phyloP scores from a whole-genome alignment of 1,140 invertebrate genomes.

The Streblospio benedicti region DNA sequence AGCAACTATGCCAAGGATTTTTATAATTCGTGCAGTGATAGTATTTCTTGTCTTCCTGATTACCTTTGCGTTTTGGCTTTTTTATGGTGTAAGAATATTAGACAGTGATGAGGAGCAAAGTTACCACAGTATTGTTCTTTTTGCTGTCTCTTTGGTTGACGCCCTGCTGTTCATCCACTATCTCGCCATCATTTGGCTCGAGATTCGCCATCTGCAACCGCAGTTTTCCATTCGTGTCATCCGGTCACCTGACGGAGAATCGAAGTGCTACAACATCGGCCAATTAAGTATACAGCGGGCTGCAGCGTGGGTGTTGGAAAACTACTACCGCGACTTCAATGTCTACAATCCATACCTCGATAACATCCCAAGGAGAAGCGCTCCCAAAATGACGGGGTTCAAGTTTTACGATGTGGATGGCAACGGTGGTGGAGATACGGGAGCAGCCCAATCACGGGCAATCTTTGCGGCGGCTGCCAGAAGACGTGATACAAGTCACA shows the following conservation, averaged over 20 bases:
- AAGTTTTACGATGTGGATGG: slow-evolving; percentile 96
- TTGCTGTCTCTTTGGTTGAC: slow-evolving; percentile 81
- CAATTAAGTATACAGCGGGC: slow-evolving; percentile 89
- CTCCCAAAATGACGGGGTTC: slow-evolving; percentile 56
- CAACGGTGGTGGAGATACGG: slow-evolving; percentile 39
- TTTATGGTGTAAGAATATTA: slow-evolving; percentile 82
- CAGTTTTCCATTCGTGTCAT: slow-evolving; percentile 83
- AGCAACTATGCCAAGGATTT: slow-evolving; percentile 86
- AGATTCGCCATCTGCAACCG: slow-evolving; percentile 81
- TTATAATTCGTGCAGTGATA: slow-evolving; percentile 78
- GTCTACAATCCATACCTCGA: slow-evolving; percentile 90
- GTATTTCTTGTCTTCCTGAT: slow-evolving; percentile 81
- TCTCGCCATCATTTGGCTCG: slow-evolving; percentile 80
- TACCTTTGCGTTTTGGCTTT: slow-evolving; percentile 93
- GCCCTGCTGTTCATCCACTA: slow-evolving; percentile 92
- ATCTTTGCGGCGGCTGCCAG: slow-evolving; percentile 52
- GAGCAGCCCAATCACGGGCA: slow-evolving; percentile 51
- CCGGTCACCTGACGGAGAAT: slow-evolving; percentile 83
- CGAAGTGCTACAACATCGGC: slow-evolving; percentile 67
- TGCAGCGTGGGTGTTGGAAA: slow-evolving; percentile 84
- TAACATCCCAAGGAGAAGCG: slow-evolving; percentile 26
- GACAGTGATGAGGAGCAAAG: slow-evolving; percentile 38
- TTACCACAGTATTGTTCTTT: slow-evolving; percentile 66
- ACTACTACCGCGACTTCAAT: slow-evolving; percentile 91
- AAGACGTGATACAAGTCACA: slow-evolving; percentile 74